Conservation (phyloP, 1,140 invertebrate species). For the Apis cerana region DNA sequence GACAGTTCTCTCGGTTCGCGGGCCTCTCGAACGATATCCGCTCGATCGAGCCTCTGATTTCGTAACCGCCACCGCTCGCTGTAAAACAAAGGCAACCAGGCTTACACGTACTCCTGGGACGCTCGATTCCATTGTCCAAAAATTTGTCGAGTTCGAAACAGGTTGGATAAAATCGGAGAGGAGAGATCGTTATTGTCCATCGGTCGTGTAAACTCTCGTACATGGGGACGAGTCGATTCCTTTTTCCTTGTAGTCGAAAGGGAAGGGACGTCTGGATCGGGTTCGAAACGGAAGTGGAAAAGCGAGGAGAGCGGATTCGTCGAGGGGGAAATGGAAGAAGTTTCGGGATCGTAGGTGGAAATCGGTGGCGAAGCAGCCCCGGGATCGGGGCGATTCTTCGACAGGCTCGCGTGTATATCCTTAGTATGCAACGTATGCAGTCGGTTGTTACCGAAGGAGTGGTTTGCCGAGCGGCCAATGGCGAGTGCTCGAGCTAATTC, state of each 20-base stretch:
- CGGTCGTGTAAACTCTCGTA: no score
- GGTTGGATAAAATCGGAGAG: no score
- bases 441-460: conserved; percentile 82
- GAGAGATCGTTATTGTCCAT: no score
- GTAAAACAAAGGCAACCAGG: no score
- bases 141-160: no score
- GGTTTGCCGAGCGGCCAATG: conserved; percentile 80
- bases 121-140: no score
- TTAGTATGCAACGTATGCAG: conserved; percentile 81
- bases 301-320: no score
- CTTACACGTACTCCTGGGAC: no score
- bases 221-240: no score
- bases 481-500: conserved; percentile 81
- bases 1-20: conserved; percentile 12
- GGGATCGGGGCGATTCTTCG: conserved; percentile 72
- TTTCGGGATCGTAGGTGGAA: conserved; percentile 64
- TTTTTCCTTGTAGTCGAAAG: conserved; percentile 51
- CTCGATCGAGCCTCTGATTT: background rate
- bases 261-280: conserved; percentile 46
- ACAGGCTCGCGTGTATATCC: conserved; percentile 79
- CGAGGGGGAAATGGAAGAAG: background rate
- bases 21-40: background rate
- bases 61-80: no score
- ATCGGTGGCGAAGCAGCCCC: conserved; percentile 36
- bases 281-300: background rate